Evolutionary conservation across 37 sponge, comb jelly and placozoan genomes (phyloP).

Genomic region (Corticium candelabrum): DNA sequence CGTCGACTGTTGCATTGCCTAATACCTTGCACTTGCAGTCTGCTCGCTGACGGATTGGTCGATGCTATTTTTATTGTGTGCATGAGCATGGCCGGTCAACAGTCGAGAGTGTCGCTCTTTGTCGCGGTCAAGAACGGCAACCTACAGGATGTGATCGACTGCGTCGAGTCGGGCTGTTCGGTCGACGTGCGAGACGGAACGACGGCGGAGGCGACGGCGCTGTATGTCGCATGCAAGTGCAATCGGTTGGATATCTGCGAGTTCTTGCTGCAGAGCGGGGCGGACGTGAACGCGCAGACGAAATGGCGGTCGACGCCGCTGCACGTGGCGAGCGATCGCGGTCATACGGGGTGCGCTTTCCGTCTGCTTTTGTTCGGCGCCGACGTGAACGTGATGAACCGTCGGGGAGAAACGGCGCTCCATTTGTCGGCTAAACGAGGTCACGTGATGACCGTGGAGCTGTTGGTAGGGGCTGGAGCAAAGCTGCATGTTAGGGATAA

Average conservation of each 20-base stretch:
- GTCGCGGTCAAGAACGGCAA: background rate
- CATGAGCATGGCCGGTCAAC: too few relatives aligned
- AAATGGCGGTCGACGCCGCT: background rate
- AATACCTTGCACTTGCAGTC: too few relatives aligned
- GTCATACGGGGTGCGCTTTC: background rate
- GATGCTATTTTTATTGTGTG: too few relatives aligned
- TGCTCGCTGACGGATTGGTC: too few relatives aligned
- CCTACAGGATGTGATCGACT: background rate
- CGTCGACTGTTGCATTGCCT: too few relatives aligned
- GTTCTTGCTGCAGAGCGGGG: background rate
- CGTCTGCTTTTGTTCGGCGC: background rate
- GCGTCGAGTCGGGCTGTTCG: background rate
- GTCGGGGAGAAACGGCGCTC: background rate
- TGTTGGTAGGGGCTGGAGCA: background rate
- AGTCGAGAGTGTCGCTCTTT: too few relatives aligned
- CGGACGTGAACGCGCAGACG: background rate
- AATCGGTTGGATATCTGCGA: background rate
- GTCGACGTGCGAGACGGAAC: background rate
- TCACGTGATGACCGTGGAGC: background rate
- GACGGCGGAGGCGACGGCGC: background rate
- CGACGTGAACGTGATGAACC: background rate
- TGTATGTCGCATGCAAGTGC: background rate
- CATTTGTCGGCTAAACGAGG: background rate
- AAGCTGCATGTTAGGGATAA: background rate
- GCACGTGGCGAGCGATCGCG: background rate